Evolutionary conservation across 2,113 vertebrate species (phyloP).

Genomic region (Macheiramphus alcinus): DNA sequence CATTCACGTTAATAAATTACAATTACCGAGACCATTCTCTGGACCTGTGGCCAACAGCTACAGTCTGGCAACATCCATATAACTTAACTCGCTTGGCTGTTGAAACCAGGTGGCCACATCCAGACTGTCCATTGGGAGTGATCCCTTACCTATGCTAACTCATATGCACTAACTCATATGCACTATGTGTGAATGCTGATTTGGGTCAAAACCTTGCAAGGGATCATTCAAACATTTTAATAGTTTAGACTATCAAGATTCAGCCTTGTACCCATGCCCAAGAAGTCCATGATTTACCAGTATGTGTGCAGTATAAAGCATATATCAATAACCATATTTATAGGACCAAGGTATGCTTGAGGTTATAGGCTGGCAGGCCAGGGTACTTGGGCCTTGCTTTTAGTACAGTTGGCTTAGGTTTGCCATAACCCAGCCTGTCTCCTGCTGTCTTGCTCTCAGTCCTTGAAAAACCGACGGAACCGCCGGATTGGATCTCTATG

Average conservation of each 20-base stretch:
- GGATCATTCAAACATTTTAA: not conserved
- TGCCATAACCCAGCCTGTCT: not conserved
- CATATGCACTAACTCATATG: not conserved
- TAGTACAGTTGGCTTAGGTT: not conserved
- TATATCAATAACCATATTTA: not conserved
- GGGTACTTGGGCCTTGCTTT: not conserved
- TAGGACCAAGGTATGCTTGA: not conserved
- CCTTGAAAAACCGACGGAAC: not conserved
- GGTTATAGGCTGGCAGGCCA: not conserved
- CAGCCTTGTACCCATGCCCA: not conserved
- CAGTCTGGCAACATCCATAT: not conserved
- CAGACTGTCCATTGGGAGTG: not conserved
- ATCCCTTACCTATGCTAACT: not conserved
- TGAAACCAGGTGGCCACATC: not conserved
- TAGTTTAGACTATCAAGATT: not conserved
- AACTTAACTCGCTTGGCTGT: not conserved
- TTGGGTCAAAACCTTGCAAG: not conserved
- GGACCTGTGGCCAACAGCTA: not conserved
- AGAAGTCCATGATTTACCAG: not conserved
- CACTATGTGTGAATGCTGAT: fast-evolving
- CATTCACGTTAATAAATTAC: not conserved
- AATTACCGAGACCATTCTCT: not conserved
- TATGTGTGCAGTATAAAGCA: not conserved
- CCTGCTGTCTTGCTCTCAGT: not conserved
- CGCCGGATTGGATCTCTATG: not conserved